Evolutionary conservation across 2,888 invertebrate species (phyloP), one percentile per base, ranked within the genome.

Genomic region (Chalcosyrphus nemorum): DNA sequence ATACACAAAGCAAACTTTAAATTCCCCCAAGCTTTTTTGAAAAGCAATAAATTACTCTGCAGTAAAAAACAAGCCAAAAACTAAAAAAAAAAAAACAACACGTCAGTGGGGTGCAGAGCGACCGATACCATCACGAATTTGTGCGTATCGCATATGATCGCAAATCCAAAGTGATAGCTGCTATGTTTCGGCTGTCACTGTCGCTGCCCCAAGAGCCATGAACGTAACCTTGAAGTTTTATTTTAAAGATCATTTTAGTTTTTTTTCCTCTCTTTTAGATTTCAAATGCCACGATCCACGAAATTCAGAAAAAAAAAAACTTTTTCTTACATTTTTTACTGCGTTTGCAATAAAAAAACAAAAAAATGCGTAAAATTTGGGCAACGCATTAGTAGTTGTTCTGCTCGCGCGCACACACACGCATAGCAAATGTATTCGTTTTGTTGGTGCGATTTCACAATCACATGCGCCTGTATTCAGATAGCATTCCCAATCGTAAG

Each of bases 161-260:
- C 72, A 78, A 63, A 71, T 52, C 59, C 66, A 56, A 81, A 72
- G 47, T 72, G 82, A 72, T 78, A 52, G 70, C 70, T 71, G 45
- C 35, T 77, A 29, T 71, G 57, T 65, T 71, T 77, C 59, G 47
- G 7, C 57, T 78, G 74, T 68, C 74, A 57, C 63, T 71, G n/a
- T n/a, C n/a, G 43, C 59, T 63, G 72, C 78, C 43, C 50, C 57
- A 24, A 80, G n/a, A 84, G 43, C 84, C 84, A 75, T 84, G 84
- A 84, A 80, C 84, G 52, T 84, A 84, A 84, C 84, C 84, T 84
- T 84, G 84, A 84, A 65, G 57, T 47, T 84, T 80, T 84, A 77
- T 84, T 81, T 78, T 56, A 74, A 84, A 72, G 72, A 74, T 80
- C 29, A 17, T 59, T 56, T 71, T 52, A 45, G 45, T 50, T 35